Evolutionary conservation across 2,888 invertebrate species (phyloP), one percentile per base, ranked within the genome.

Genomic region (Enoplolaimus lenunculus): DNA sequence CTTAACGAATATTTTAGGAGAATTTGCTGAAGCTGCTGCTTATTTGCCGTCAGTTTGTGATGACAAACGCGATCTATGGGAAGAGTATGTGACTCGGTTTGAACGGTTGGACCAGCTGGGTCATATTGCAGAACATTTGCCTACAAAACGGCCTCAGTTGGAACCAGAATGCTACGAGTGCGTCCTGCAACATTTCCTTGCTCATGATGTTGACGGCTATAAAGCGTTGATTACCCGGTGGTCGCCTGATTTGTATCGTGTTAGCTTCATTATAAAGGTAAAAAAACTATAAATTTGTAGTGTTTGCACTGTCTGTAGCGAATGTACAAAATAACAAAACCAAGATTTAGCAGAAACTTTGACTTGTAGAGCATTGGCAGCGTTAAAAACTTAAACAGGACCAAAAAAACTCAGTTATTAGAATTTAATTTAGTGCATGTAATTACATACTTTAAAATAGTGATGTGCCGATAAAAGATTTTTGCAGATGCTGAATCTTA

Each of bases 101-200:
- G 77, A 78, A 33, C 68, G 70, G 1, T 70, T 69, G 28, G 66
- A 74, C 33, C 71, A 73, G 62, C 64, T 75, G 7, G 70, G 72
- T 7, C 60, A 68, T 26, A 60, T 75, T 21, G 73, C 76, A 30
- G 72, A 75, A 70, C 72, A 75, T 33, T 70, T 80, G 1, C 80
- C 80, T 1, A 73, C 74, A 7, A 30, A 68, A 1, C 71, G 73
- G n/a, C 80, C 80, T 1, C 76, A 75, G 71, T 72, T 80, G 59
- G 78, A 79, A 69, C 75, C 80, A 0, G 78, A 78, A 60, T 74
- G 75, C 66, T 79, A 79, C 68, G 76, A 79, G 70, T 70, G 59
- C 34, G 76, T 75, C 0, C 71, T 76, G 30, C 1, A 57, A n/a
- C 45, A 60, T 16, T 73, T 71, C 45, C 33, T 72, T 31, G 33